Evolutionary conservation across 2,888 invertebrate genomes (phyloP), one percentile per base, ranked within the genome.

Genomic region (Sepioteuthis lessoniana): DNA sequence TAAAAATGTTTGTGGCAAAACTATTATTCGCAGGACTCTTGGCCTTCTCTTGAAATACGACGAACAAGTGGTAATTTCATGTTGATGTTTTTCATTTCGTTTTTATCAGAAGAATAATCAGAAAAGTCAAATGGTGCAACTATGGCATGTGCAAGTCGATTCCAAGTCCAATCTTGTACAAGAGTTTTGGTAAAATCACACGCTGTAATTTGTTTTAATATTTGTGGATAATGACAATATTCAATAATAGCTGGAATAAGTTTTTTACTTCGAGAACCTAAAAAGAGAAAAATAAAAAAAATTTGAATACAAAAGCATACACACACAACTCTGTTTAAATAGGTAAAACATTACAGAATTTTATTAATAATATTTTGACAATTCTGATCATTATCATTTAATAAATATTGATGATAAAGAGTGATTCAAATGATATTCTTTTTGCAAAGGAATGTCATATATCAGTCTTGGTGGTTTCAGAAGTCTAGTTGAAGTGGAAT

Each of bases 61-160:
- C 94, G 90, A 38, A 13, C 28, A n/a, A 90, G 90, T 13, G 94
- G 90, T 46, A 94, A 42, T 25, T 42, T 94, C 28, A 94, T 42
- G 31, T 38, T 35, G 4, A 94, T 21, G 10, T 90, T 10, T 21
- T 8, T 90, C 94, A 90, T 31, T 90, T 46, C n/a, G 10, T 35
- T 90, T 42, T 94, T n/a, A 60, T 90, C 42, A 28, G 90, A 94
- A 21, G 37, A 38, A 42, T 94, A 94, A 46, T 42, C 35, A n/a
- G 90, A 60, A 38, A 60, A 93, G 28, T 98, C 98, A 95, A 98
- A 96, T 46, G 98, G 98, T 90, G 99, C 99, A 0, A 98, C 98
- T 94, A 99, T 97, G 47, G 99, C 98, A 95, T 98, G 98, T 38
- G 98, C 98, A 95, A 99, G 98, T 98, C 94, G 98, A 97, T 94